Evolutionary conservation across 1,140 invertebrate genomes (phyloP), one percentile per base, ranked within the genome.

Genomic region (Harlomillsia oculata): DNA sequence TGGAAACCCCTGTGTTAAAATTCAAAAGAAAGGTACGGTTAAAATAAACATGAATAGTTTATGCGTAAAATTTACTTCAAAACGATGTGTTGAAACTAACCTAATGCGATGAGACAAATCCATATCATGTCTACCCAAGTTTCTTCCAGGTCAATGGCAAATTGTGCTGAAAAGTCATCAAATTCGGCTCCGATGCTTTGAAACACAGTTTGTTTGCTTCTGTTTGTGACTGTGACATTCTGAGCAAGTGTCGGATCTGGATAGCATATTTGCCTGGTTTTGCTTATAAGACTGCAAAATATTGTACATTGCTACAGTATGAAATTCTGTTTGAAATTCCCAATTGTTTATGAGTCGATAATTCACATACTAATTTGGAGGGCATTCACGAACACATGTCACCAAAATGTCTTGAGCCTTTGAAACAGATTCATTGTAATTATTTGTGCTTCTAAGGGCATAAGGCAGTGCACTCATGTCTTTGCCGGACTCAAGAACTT

Each of bases 71-170:
- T 37, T 57, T 40, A 20, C 5, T 32, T 28, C 14, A 49, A 32
- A 21, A 21, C 1, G 3, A 58, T 61, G 23, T 5, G 6, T 44
- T 5, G 25, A 5, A 59, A 63, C 69, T 69, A 75, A 83, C 80
- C 79, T 34, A 83, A 72, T 32, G 81, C 74, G 51, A 82, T 76
- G 4, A 79, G 62, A 51, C 77, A 75, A 40, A 83, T 69, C 59
- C 80, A 81, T 21, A 81, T 44, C 39, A 84, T 72, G 64, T 83
- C 78, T 41, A 59, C 67, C 78, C 79, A 83, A n/a, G 76, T 76
- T 6, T 76, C 68, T 44, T 77, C 68, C 3, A 85, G 60, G 69
- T 85, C 82, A 68, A 77, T 74, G 43, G 75, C 69, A 36, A 75
- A 75, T 72, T 83, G 40, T 44, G 51, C 20, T 20, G 9, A 37